These are phyloP conservation scores for Sarcophaga bullata DNA, from an alignment of 1,140 invertebrate species.

Conservation along the genomic window DNA sequence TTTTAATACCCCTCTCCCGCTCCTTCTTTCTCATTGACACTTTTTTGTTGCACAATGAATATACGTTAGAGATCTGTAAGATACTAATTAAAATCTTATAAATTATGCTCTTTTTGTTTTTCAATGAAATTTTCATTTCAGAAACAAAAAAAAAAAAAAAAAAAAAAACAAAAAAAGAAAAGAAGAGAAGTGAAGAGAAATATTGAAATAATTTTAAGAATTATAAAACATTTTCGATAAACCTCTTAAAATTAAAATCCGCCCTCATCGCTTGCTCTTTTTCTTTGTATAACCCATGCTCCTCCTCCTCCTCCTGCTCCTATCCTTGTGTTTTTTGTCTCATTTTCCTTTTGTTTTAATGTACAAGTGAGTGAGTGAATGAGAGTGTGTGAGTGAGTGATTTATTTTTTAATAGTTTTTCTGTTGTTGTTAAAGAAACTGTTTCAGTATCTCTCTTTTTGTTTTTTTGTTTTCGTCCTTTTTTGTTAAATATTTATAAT, in stretches of 20 bases:
- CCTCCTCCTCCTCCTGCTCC: too few species aligned
- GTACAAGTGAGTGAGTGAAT: too few species aligned
- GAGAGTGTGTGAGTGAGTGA: neutral
- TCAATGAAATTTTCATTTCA: too few species aligned
- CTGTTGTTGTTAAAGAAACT: neutral
- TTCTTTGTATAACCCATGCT: neutral
- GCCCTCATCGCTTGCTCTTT: neutral
- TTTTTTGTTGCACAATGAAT: neutral
- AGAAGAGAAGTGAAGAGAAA: neutral
- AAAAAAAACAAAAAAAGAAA: neutral
- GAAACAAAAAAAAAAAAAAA: neutral
- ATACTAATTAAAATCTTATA: slow-evolving; percentile 38
- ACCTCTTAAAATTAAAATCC: slow-evolving; percentile 26
- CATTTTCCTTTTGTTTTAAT: too few species aligned
- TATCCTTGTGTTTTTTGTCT: too few species aligned
- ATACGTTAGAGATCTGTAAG: neutral
- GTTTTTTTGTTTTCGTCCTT: too few species aligned
- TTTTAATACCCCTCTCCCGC: neutral
- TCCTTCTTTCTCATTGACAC: neutral
- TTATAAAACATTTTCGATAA: slow-evolving; percentile 5
- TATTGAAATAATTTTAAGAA: too few species aligned
- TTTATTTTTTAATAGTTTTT: neutral
- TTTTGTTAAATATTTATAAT: slow-evolving; percentile 16
- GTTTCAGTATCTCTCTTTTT: neutral
- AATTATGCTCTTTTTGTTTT: slow-evolving; percentile 35